Base-by-base conservation (phyloP, 2,888 invertebrate genomes). In the Microplitis deprimator region DNA sequence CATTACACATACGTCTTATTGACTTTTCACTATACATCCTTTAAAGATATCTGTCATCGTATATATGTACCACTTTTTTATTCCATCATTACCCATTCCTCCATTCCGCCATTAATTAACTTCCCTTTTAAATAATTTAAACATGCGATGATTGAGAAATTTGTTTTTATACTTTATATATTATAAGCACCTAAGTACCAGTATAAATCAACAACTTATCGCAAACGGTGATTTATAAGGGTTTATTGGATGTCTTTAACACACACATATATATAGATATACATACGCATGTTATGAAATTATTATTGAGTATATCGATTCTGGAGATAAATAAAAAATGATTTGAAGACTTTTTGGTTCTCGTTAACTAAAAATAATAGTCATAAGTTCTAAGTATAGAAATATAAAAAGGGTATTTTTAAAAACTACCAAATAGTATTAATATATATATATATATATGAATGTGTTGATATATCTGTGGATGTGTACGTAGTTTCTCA, bases 1-100 rank as follows among this genome's bases (percentile, higher is more conserved):
- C 50, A 50, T 50, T 50, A 50, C 50, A 50, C 50, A 50, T 50
- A 50, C 50, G 50, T 50, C 50, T 50, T 50, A 50, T 50, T 50
- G 50, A 50, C 50, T 50, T 50, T 50, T 6, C 50, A 50, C 50
- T 13, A 50, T 50, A 50, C 13, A 13, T 13, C 13, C 50, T 50
- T 5, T 50, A 5, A 29, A 29, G 50, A 50, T 50, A 50, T 50
- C 50, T 50, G 50, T 50, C 50, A 50, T 50, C 13, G 50, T 50
- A 50, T 50, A 50, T 50, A 50, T 50, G 50, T 50, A 50, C 50
- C 13, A 50, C 50, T 50, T 50, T 50, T 50, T 50, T 50, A 5
- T 13, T 5, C 50, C 8, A 50, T 50, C 50, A 50, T 50, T 41
- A 41, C 41, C 41, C 41, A 50, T 50, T 50, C 2, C 50, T 20